Base-by-base conservation (phyloP, 1,140 invertebrate genomes). In the Dryas iulia region DNA sequence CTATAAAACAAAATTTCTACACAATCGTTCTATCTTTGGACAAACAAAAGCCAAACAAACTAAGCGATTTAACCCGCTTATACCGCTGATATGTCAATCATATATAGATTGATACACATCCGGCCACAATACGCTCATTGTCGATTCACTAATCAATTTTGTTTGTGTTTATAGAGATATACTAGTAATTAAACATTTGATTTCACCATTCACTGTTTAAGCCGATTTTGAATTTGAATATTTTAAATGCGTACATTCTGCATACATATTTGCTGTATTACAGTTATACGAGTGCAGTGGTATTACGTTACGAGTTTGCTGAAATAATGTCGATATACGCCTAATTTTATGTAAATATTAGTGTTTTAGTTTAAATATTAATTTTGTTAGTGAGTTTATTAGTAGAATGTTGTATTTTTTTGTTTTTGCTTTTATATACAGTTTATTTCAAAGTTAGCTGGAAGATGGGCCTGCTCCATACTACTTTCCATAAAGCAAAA, bases 161-260 rank as follows among this genome's bases (percentile, higher is more conserved):
- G 66, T 75, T 77, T 77, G 72, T 77, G 72, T 77, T 74, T 76
- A 78, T 81, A 73, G 70, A 78, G 79, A 81, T 79, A 65, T 65
- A n/a, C n/a, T n/a, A n/a, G n/a, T n/a, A 79, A 79, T 81, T 76
- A 77, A 79, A 72, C 69, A 73, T 74, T 66, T 77, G 74, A 71
- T 81, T 76, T 82, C 74, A 72, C 78, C 79, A 79, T 82, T 33
- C 18, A 59, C 23, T 14, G 39, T 47, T 47, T 47, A 47, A 47
- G 39, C 39, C 14, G 39, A 47, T 47, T 47, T 47, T 47, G 35
- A 47, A 18, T 47, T 47, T 47, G 39, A 47, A 47, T 47, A 47
- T 47, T 47, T 47, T 18, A 47, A 47, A 47, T 47, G 39, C n/a
- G n/a, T n/a, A n/a, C n/a, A n/a, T n/a, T n/a, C n/a, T n/a, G n/a